phyloP scores from a whole-genome alignment of 37 sponge, comb jelly and placozoan genomes.

The Theonella swinhoei region DNA sequence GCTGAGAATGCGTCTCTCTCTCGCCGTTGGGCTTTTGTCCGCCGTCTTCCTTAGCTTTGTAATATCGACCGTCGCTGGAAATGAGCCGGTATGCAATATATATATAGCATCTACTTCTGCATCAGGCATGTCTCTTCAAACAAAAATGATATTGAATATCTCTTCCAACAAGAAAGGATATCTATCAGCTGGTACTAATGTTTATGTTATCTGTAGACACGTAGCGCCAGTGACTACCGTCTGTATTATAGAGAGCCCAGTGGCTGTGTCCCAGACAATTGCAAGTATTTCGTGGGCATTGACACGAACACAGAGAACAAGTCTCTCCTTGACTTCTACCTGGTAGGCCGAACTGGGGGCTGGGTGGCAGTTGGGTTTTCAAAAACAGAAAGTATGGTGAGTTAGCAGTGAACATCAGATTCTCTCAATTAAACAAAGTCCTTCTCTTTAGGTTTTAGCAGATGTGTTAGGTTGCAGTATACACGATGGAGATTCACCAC shows the following conservation, averaged over 20 bases:
- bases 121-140: no score
- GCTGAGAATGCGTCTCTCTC: no score
- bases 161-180: no score
- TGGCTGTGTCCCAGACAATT: conserved; percentile 3
- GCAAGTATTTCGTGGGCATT: conserved; percentile 11
- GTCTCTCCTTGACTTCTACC: conserved; percentile 12
- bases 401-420: not conserved
- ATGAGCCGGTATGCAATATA: no score
- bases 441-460: conserved; percentile 5
- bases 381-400: not conserved
- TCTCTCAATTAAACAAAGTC: not conserved
- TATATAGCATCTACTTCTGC: no score
- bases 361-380: conserved; percentile 39
- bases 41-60: no score
- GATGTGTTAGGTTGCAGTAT: conserved; percentile 18
- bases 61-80: no score
- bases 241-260: not conserved
- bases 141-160: no score
- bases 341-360: conserved; percentile 8
- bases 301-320: conserved; percentile 3
- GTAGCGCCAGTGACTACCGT: not conserved
- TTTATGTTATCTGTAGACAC: not conserved
- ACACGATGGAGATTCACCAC: not conserved
- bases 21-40: no score
- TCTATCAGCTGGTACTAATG: no score